These are phyloP conservation scores for Dorcus parallelipipedus DNA, from an alignment of 2,888 invertebrate genomes.

Conservation along the genomic window DNA sequence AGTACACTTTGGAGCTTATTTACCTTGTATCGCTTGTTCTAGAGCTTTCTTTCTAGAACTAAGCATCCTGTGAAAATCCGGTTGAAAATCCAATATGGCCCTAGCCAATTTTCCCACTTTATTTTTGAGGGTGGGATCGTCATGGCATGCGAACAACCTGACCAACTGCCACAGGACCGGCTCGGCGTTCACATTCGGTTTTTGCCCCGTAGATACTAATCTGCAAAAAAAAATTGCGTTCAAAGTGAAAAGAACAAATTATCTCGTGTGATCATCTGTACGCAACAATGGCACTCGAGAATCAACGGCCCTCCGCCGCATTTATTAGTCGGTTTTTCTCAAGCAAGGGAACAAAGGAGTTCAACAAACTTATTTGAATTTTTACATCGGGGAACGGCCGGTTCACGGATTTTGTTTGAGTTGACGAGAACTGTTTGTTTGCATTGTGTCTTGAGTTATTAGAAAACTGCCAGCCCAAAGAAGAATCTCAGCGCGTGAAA, in stretches of 20 bases:
- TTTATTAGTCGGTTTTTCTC: too few relatives aligned
- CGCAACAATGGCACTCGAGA: too few relatives aligned
- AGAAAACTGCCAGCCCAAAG: too few relatives aligned
- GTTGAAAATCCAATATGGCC: conserved; percentile 61
- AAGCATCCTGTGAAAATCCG: conserved; percentile 64
- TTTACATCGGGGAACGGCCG: too few relatives aligned
- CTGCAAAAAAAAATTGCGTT: conserved; percentile 35
- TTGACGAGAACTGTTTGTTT: too few relatives aligned
- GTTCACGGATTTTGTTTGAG: too few relatives aligned
- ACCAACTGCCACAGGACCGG: conserved; percentile 84
- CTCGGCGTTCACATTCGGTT: conserved; percentile 70
- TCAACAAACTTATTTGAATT: too few relatives aligned
- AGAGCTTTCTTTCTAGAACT: conserved; percentile 67
- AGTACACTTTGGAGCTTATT: conserved; percentile 26
- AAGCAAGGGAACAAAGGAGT: too few relatives aligned
- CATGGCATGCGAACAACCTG: conserved; percentile 59
- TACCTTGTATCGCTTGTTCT: conserved; percentile 82
- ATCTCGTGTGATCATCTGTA: too few relatives aligned
- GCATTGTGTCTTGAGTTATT: too few relatives aligned
- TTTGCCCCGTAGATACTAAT: conserved; percentile 52
- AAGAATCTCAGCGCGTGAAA: too few relatives aligned
- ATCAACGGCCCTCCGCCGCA: too few relatives aligned
- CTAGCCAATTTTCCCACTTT: conserved; percentile 60
- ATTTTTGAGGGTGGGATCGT: conserved; percentile 61
- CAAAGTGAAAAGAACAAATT: conserved; percentile 5